These are phyloP conservation scores for Hypena proboscidalis DNA, from an alignment of 2,888 invertebrate species.

Conservation along the genomic window DNA sequence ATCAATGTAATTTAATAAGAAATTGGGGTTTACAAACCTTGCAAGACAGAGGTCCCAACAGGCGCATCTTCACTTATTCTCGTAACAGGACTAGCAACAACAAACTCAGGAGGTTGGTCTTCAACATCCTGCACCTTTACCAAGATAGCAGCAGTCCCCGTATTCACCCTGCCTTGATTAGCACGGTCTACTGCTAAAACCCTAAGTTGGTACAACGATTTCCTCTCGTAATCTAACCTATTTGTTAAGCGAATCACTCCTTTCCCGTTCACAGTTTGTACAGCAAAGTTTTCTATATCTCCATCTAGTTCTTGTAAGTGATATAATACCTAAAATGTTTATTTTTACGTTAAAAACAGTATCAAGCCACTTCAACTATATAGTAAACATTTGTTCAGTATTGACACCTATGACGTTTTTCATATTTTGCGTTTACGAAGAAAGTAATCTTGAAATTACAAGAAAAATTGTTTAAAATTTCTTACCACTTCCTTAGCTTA, in stretches of 20 bases:
- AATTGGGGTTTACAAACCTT: constrained; percentile 86
- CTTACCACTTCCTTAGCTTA: too few relatives aligned
- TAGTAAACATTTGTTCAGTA: background rate
- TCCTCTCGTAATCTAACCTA: constrained; percentile 93
- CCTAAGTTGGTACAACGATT: constrained; percentile 93
- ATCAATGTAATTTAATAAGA: too few relatives aligned
- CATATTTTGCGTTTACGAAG: too few relatives aligned
- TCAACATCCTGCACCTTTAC: constrained; percentile 94
- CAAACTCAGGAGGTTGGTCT: constrained; percentile 96
- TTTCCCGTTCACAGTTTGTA: constrained; percentile 93
- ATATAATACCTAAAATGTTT: constrained; percentile 88
- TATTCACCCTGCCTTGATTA: constrained; percentile 92
- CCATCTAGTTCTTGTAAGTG: constrained; percentile 93
- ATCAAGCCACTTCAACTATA: background rate
- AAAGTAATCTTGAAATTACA: too few relatives aligned
- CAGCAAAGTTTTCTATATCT: constrained; percentile 90
- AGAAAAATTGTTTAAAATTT: too few relatives aligned
- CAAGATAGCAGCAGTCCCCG: constrained; percentile 94
- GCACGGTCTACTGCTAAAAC: constrained; percentile 94
- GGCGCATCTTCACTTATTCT: constrained; percentile 94
- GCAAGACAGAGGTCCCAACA: constrained; percentile 92
- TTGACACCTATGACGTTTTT: background rate
- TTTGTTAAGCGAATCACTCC: constrained; percentile 92
- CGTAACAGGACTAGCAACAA: constrained; percentile 94
- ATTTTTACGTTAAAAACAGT: background rate